Conservation (phyloP, 2,797 vertebrate genomes). For the Anisognathus igniventris region DNA sequence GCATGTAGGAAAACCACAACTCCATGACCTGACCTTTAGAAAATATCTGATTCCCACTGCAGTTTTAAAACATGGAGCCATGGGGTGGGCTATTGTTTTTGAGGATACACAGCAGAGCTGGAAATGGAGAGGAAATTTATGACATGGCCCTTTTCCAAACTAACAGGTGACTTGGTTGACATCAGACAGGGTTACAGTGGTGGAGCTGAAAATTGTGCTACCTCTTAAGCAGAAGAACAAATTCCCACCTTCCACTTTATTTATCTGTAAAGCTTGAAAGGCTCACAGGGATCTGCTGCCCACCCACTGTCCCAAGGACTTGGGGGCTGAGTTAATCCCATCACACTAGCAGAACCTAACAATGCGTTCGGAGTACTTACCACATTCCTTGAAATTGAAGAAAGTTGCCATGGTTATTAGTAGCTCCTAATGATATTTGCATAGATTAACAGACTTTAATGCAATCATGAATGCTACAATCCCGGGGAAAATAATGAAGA, state of each 20-base stretch:
- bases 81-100: neutral
- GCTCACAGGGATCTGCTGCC: neutral
- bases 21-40: neutral
- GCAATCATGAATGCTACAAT: slow-evolving; percentile 75
- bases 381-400: slow-evolving; percentile 57
- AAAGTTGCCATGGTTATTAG: slow-evolving; percentile 71
- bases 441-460: slow-evolving; percentile 80
- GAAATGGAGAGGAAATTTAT: neutral
- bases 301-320: slow-evolving; percentile 2
- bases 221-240: neutral
- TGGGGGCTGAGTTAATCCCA: slow-evolving; percentile 23
- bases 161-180: fast-evolving
- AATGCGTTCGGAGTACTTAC: slow-evolving; percentile 50
- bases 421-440: slow-evolving; percentile 78
- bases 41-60: neutral
- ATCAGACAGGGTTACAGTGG: neutral
- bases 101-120: neutral
- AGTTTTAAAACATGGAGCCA: neutral
- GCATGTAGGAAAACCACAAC: neutral
- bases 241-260: neutral
- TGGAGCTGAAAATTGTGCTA: neutral
- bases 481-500: slow-evolving; percentile 77
- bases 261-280: neutral
- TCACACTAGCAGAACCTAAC: slow-evolving; percentile 39
- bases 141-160: neutral